A percentile compares a stretch with the other conserved stretches of the same genome.
Conservation (phyloP, 2,113 vertebrate species). For the Gracilinanus agilis region DNA sequence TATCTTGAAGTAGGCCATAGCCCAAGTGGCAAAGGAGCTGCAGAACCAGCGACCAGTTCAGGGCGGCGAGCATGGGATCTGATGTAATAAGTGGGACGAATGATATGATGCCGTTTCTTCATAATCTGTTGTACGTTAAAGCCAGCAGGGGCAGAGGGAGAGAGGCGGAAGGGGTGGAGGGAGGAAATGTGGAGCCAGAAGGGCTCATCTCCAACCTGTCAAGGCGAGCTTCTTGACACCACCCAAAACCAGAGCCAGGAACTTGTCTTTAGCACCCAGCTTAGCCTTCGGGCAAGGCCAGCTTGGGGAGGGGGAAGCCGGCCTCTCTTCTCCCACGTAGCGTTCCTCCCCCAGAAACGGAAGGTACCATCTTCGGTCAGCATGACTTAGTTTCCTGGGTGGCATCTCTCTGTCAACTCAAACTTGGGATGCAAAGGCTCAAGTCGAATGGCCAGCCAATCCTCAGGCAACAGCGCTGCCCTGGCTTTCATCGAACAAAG, state of each 20-base stretch:
- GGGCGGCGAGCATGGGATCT: neutral
- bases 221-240: neutral
- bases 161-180: neutral
- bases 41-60: neutral
- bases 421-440: neutral
- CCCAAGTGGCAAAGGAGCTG: neutral
- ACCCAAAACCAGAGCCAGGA: neutral
- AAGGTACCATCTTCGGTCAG: neutral
- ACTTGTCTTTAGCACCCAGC: neutral
- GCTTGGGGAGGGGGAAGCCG: too few species aligned
- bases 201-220: neutral
- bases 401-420: neutral
- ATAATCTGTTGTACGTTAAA: neutral
- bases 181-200: neutral
- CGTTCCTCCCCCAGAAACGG: neutral
- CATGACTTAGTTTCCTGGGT: too few species aligned
- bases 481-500: neutral
- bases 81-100: neutral
- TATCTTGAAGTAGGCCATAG: neutral
- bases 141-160: neutral
- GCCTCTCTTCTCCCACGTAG: neutral
- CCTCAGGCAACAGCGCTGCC: neutral
- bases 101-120: neutral
- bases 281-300: neutral
- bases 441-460: neutral